Conservation (phyloP, 2,113 vertebrate genomes). For the Upupa epops region DNA sequence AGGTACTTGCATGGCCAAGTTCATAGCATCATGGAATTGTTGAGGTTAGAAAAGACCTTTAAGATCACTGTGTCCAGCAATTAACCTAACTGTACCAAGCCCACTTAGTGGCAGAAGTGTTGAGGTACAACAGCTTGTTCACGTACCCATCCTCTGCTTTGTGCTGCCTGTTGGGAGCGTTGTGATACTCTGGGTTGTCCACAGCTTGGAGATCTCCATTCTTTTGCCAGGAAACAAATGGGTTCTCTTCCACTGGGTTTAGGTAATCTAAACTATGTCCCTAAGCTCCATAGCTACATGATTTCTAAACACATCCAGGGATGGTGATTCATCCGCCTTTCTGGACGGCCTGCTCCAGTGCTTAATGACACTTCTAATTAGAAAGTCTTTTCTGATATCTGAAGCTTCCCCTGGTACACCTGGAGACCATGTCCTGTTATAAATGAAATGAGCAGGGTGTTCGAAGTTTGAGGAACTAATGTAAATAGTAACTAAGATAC, state of each 20-base stretch:
- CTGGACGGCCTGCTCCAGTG: too few relatives aligned
- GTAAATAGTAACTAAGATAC: background rate
- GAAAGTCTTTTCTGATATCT: too few relatives aligned
- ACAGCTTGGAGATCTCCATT: slow-evolving; percentile 90
- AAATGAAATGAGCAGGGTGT: background rate
- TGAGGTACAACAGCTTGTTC: slow-evolving; percentile 93
- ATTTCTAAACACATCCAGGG: too few relatives aligned
- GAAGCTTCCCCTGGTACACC: too few relatives aligned
- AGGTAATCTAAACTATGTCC: slow-evolving; percentile 70
- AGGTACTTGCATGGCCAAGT: background rate
- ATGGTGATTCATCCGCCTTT: too few relatives aligned
- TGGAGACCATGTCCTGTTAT: too few relatives aligned
- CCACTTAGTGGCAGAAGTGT: slow-evolving; percentile 85
- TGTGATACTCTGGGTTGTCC: slow-evolving; percentile 95
- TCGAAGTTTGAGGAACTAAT: background rate
- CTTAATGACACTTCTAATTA: too few relatives aligned
- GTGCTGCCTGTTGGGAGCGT: slow-evolving; percentile 80
- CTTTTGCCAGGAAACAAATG: slow-evolving; percentile 90
- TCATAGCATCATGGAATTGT: too few relatives aligned
- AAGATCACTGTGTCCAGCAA: too few relatives aligned
- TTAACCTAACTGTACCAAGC: too few relatives aligned
- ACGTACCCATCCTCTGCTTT: slow-evolving; percentile 91
- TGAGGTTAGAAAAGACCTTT: too few relatives aligned
- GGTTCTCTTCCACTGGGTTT: slow-evolving; percentile 95
- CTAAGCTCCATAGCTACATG: too few relatives aligned